Evolutionary conservation across 2,113 vertebrate species (phyloP).

Genomic region (Vimba vimba): DNA sequence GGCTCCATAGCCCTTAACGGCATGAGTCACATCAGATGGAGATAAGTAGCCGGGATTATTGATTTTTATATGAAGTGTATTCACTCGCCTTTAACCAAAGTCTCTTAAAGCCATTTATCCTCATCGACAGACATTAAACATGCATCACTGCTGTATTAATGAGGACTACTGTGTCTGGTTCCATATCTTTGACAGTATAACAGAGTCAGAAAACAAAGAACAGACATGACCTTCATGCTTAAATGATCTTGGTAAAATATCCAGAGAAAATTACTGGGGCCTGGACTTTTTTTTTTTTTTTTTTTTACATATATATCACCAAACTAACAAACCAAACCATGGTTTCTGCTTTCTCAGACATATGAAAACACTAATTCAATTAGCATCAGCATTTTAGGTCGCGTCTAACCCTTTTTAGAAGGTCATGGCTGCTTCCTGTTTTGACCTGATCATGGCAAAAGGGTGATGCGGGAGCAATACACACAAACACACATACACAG

Average conservation of each 20-base stretch:
- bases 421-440: slow-evolving; percentile 53
- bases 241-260: not conserved
- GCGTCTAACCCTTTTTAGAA: slow-evolving; percentile 45
- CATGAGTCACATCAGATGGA: slow-evolving; percentile 64
- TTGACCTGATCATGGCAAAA: slow-evolving; percentile 35
- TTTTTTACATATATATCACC: not conserved
- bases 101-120: slow-evolving; percentile 55
- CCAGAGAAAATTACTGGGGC: not conserved
- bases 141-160: slow-evolving; percentile 37
- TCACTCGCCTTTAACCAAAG: slow-evolving; percentile 55
- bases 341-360: slow-evolving; percentile 16
- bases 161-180: slow-evolving; percentile 1
- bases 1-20: slow-evolving; percentile 32
- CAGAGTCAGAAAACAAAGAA: not conserved
- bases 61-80: slow-evolving; percentile 61
- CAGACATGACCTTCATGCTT: slow-evolving; percentile 2
- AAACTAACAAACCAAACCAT: not conserved
- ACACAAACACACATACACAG: slow-evolving; percentile 8
- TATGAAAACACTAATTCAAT: slow-evolving; percentile 48
- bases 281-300: not conserved
- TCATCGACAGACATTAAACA: slow-evolving; percentile 40
- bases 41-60: slow-evolving; percentile 63
- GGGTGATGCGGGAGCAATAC: not conserved
- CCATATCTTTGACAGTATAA: slow-evolving; percentile 12
- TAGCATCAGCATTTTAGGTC: slow-evolving; percentile 40